Base-by-base conservation (phyloP, 2,797 vertebrate species). In the Brachyalestes nurse region DNA sequence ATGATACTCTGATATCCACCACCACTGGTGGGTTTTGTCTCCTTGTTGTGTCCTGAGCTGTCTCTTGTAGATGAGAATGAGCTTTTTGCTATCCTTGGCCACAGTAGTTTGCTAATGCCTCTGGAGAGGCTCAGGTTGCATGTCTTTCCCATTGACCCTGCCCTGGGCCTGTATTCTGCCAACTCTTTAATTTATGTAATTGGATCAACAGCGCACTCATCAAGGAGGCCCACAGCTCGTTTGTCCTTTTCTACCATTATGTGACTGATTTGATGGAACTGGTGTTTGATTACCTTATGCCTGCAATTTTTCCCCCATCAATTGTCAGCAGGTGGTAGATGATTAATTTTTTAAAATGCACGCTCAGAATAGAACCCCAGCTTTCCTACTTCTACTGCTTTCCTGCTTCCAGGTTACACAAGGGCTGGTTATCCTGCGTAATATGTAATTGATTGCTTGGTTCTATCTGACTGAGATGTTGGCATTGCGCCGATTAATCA, bases 171-270 rank as follows among this genome's bases (percentile, higher is more conserved):
- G 70, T 61, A 78, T 73, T 66, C 65, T 84, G 78, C 83, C 51
- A 76, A 75, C 85, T 84, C 84, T 87, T 88, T 90, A 90, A 91
- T 93, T 74, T 81, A 85, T 86, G 86, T 74, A 90, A 89, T 90
- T 88, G 90, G 89, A 88, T 88, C 82, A 91, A 88, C 87, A 80
- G 82, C 71, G 75, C 65, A 25, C 69, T 73, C 82, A 69, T 75
- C 76, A 80, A 74, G 79, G 82, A 82, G 72, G 64, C 72, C 72
- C 38, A 34, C 70, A 77, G 77, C 80, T 34, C 80, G 60, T 76
- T 78, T 76, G 60, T 78, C 23, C 57, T 34, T 53, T 83, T 78
- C 71, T 81, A 78, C 42, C 72, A 47, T 79, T 77, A 65, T 51
- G 28, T 78, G 71, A 75, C 77, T 82, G 82, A 81, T 86, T 87